These are phyloP conservation scores for Clarias gariepinus DNA, from an alignment of 2,113 vertebrate species.

Conservation along the genomic window DNA sequence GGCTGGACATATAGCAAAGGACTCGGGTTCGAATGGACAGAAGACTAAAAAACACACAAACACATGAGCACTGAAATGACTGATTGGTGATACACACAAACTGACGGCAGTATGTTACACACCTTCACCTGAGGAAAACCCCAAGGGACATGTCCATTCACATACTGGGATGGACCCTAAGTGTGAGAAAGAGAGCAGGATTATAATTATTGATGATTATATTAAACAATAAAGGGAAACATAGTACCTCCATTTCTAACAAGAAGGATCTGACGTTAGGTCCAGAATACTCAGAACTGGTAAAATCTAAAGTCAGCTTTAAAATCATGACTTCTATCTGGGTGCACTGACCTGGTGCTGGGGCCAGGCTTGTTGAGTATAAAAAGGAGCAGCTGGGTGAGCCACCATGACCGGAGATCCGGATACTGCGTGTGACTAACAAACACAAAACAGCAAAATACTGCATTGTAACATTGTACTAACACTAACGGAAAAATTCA, in stretches of 20 bases:
- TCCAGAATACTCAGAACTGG: background rate
- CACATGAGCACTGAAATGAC: conserved; percentile 5
- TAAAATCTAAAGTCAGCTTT: background rate
- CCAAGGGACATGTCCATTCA: conserved; percentile 50
- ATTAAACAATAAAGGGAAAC: background rate
- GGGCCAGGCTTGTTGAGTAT: conserved; percentile 57
- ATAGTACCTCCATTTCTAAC: background rate
- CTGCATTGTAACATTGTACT: background rate
- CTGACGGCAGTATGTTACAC: background rate
- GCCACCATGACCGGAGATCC: conserved; percentile 55
- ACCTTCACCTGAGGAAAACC: conserved; percentile 47
- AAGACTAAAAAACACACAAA: conserved; percentile 50
- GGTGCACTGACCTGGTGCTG: conserved; percentile 63
- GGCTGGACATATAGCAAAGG: conserved; percentile 59
- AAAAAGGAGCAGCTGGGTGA: conserved; percentile 55
- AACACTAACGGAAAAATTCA: background rate
- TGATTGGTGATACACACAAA: background rate
- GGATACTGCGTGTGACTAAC: conserved; percentile 51
- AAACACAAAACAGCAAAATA: conserved; percentile 32
- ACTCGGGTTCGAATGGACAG: conserved; percentile 45
- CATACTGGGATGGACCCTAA: conserved; percentile 50
- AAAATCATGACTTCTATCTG: background rate
- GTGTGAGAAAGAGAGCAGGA: background rate
- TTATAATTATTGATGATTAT: background rate
- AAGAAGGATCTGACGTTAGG: background rate